Conservation (phyloP, 30 jellyfish, hydroid and myxozoan species). For the Pseudorhiza aurosa region DNA sequence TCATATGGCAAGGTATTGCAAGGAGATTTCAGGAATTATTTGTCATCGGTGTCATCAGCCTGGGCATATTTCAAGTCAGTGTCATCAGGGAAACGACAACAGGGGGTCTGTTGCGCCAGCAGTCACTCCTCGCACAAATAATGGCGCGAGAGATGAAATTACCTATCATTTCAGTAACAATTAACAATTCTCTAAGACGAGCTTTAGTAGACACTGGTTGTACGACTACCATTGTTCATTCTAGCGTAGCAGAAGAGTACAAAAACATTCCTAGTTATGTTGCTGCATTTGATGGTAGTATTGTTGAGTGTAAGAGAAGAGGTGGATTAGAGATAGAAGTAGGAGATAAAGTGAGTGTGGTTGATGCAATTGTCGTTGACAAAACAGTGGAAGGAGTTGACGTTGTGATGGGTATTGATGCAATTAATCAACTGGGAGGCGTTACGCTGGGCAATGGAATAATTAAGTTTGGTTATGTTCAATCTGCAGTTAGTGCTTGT, state of each 20-base stretch:
- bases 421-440: conserved; percentile 11
- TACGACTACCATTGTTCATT: conserved; percentile 1
- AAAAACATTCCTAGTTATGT: background rate
- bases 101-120: conserved; percentile 11
- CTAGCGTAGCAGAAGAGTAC: background rate
- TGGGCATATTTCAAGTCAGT: background rate
- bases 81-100: conserved; percentile 11
- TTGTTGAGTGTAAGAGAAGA: background rate
- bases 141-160: background rate
- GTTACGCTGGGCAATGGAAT: background rate
- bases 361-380: background rate
- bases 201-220: conserved; percentile 1
- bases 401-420: background rate
- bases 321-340: conserved; percentile 1
- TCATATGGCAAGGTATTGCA: background rate
- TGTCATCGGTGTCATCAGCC: conserved; percentile 8
- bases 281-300: background rate
- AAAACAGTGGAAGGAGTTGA: conserved; percentile 4
- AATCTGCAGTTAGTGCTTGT: background rate
- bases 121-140: background rate
- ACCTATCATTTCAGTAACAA: background rate
- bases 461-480: background rate
- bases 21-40: background rate
- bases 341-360: background rate
- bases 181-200: background rate